A percentile compares a stretch with the other conserved stretches of the same genome.
phyloP scores from a whole-genome alignment of 2,797 vertebrate genomes.

The Pogonophryne albipinna region DNA sequence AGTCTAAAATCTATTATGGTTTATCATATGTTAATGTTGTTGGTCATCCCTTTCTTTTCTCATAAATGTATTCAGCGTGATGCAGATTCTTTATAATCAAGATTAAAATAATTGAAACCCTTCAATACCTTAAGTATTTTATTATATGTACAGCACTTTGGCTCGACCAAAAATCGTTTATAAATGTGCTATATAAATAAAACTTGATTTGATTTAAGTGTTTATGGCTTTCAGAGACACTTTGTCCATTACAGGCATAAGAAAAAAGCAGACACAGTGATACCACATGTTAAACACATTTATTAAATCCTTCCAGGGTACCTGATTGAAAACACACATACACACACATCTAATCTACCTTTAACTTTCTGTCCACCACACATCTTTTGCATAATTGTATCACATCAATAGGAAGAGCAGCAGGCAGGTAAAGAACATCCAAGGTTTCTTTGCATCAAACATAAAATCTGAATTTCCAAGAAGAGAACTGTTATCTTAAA shows the following conservation, averaged over 20 bases:
- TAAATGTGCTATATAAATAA: no score
- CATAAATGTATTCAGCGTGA: neutral
- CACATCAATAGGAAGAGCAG: constrained; percentile 60
- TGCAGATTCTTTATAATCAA: neutral
- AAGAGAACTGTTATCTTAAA: constrained; percentile 29
- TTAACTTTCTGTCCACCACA: constrained; percentile 28
- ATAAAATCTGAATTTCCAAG: constrained; percentile 31
- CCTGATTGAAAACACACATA: constrained; percentile 32
- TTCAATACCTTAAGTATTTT: neutral
- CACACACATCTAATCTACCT: constrained; percentile 42
- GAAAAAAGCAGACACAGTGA: constrained; percentile 13
- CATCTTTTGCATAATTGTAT: constrained; percentile 21
- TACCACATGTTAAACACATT: constrained; percentile 48
- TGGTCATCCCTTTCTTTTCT: neutral
- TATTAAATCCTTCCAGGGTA: constrained; percentile 58
- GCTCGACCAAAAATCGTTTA: no score
- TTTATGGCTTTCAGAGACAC: neutral
- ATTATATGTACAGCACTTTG: no score
- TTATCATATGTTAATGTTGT: neutral
- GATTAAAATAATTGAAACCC: neutral
- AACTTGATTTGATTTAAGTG: no score
- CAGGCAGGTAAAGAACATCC: constrained; percentile 57
- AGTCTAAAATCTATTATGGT: neutral
- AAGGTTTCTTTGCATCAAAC: constrained; percentile 54
- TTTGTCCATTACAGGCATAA: neutral